Evolutionary conservation across 2,888 invertebrate genomes (phyloP), one percentile per base, ranked within the genome.

Genomic region (Pasiphila rectangulata): DNA sequence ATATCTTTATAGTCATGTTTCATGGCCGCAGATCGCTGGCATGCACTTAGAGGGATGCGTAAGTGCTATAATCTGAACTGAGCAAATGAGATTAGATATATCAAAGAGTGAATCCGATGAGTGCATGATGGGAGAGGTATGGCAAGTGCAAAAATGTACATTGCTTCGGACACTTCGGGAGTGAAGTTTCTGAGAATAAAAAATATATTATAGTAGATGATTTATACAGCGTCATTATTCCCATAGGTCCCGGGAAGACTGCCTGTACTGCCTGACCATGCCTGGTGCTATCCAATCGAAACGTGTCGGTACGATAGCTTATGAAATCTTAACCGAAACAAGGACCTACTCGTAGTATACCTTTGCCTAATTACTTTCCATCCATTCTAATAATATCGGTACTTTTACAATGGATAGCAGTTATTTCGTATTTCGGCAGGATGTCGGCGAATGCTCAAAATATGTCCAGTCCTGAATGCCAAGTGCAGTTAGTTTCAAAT

Each of bases 1-100:
- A 10, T 37, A 43, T 42, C 38, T 46, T 17, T 48, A 37, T 27
- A 23, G 37, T 29, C 13, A 21, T 23, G 17, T 34, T 42, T 48
- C 42, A 43, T 34, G 25, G 43, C 3, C 29, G 9, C 21, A 43
- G 34, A 48, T 43, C 23, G 38, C 43, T 21, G 19, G 17, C 17
- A n/a, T 27, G 27, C 43, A 48, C 43, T 39, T 48, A 48, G 34
- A 39, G 23, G 48, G 23, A 27, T 39, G 43, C 39, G 5, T 21
- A 13, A 48, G 34, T 34, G 47, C 41, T 46, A 1, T 23, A 37
- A 15, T 23, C 30, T 20, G 13, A 34, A 25, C n/a, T 24, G 19
- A 20, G 38, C 29, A 37, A 44, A 44, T 44, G 12, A 44, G 44
- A 38, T 44, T 30, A 44, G 36, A 44, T 37, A 23, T 17, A 4